A percentile compares a stretch with the other conserved stretches of the same genome.
Conservation (phyloP, 2,113 vertebrate genomes). For the Otocyon megalotis region DNA sequence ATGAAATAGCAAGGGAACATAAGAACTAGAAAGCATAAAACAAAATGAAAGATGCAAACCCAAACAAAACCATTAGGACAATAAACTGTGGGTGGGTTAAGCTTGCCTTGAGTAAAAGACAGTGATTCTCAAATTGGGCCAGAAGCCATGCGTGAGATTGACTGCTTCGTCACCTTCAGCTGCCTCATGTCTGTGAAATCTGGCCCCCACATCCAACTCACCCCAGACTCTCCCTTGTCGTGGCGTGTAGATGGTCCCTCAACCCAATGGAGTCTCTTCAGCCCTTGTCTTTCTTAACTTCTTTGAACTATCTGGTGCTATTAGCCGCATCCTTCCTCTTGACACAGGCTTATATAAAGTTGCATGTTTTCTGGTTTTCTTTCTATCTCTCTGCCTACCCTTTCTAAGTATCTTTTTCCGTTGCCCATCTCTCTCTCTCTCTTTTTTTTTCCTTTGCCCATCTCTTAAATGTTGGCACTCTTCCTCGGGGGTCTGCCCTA, state of each 20-base stretch:
- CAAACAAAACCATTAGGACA: background rate
- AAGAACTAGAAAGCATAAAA: slow-evolving; percentile 13
- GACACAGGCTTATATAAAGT: background rate
- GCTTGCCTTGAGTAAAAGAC: background rate
- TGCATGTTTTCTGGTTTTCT: background rate
- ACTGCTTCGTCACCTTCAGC: background rate
- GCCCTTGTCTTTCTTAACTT: background rate
- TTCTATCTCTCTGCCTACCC: background rate
- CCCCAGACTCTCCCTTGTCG: background rate
- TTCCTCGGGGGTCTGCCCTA: background rate
- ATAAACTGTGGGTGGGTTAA: background rate
- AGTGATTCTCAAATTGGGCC: background rate
- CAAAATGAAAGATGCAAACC: background rate
- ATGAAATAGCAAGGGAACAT: background rate
- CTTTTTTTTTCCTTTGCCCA: background rate
- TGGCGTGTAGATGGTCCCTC: background rate
- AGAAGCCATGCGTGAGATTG: background rate
- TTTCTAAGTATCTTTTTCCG: background rate
- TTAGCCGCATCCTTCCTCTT: background rate
- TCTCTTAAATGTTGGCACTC: background rate
- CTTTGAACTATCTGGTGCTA: background rate
- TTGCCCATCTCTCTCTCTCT: background rate
- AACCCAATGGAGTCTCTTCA: background rate
- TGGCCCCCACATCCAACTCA: background rate
- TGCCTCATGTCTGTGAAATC: background rate